phyloP scores from a whole-genome alignment of 2,888 invertebrate genomes.

The Neoitamus cyanurus region DNA sequence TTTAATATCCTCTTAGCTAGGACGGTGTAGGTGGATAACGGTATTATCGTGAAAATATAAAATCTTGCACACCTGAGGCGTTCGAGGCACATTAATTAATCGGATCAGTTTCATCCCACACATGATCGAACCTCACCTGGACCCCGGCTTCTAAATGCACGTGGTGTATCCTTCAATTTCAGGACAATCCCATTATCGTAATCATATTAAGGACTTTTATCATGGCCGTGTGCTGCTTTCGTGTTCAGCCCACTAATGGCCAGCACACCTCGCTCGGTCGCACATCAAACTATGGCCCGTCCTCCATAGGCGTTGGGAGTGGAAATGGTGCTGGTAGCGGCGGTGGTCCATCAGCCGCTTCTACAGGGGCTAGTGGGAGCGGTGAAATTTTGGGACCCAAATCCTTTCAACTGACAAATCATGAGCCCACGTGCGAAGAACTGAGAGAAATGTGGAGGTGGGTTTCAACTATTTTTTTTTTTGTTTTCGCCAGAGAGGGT shows the following conservation, averaged over 20 bases:
- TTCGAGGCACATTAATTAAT: too few relatives aligned
- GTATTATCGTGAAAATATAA: too few relatives aligned
- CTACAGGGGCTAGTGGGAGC: conserved; percentile 40
- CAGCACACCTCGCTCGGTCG: not conserved
- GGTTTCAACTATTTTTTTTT: not conserved
- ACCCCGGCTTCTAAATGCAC: too few relatives aligned
- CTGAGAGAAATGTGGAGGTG: conserved; percentile 89
- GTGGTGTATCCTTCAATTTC: not conserved
- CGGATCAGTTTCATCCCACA: too few relatives aligned
- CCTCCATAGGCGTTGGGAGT: not conserved
- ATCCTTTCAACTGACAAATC: conserved; percentile 60
- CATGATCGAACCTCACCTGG: too few relatives aligned
- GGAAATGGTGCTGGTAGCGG: not conserved
- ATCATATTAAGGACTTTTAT: not conserved
- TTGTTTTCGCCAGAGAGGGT: too few relatives aligned
- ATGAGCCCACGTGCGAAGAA: conserved; percentile 87
- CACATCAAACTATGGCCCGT: not conserved
- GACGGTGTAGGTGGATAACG: too few relatives aligned
- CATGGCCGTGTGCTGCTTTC: not conserved
- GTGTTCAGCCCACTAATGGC: not conserved
- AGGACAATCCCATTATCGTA: not conserved
- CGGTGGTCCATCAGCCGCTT: not conserved
- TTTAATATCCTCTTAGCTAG: not conserved
- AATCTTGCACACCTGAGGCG: too few relatives aligned
- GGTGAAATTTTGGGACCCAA: conserved; percentile 63